Conservation (phyloP, 2,113 vertebrate genomes). For the Noctilio leporinus region DNA sequence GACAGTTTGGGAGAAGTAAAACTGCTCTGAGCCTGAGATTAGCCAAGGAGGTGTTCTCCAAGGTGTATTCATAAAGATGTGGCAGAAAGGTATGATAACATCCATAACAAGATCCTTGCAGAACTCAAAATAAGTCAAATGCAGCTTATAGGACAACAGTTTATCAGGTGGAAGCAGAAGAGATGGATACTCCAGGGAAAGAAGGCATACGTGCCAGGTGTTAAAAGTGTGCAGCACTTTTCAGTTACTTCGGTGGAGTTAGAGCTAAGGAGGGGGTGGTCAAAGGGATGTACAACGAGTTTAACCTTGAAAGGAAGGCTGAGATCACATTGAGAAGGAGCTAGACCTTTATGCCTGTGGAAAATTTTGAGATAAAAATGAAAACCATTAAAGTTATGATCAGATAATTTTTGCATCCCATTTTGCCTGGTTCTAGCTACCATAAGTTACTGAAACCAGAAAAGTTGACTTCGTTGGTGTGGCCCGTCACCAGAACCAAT, state of each 20-base stretch:
- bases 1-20: background rate
- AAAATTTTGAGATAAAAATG: background rate
- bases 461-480: too few species aligned
- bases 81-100: background rate
- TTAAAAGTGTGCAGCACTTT: background rate
- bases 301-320: background rate
- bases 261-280: background rate
- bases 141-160: background rate
- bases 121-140: background rate
- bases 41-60: background rate
- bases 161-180: background rate
- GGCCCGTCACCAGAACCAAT: too few species aligned
- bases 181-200: background rate
- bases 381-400: background rate
- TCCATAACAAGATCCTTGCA: background rate
- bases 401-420: background rate
- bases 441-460: background rate
- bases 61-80: background rate
- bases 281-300: background rate
- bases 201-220: background rate
- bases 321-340: background rate
- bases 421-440: background rate
- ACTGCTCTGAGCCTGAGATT: background rate
- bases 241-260: background rate
- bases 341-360: background rate